Conservation (phyloP, 2,888 invertebrate species). For the Drosophila yooni region DNA sequence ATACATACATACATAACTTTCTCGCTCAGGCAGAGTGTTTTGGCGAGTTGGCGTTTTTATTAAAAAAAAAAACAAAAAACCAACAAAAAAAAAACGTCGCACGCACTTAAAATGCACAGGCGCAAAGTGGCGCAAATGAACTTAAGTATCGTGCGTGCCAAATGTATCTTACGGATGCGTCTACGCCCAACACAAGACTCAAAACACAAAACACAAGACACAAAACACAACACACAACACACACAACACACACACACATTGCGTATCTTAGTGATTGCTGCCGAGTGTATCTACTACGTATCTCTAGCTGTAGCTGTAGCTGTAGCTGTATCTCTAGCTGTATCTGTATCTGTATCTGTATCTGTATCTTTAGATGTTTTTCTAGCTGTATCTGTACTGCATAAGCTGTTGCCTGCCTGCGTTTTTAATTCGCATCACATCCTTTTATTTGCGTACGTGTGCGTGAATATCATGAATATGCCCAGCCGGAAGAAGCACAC, state of each 20-base stretch:
- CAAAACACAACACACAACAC: neutral
- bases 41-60: constrained; percentile 17
- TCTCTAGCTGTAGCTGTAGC: constrained; percentile 14
- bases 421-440: constrained; percentile 79
- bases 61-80: neutral
- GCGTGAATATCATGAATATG: constrained; percentile 44
- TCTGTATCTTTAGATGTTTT: constrained; percentile 19
- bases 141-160: constrained; percentile 74
- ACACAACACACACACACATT: constrained; percentile 11
- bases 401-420: constrained; percentile 38
- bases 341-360: constrained; percentile 28
- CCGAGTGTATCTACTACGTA: constrained; percentile 12
- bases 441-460: constrained; percentile 79
- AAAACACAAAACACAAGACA: neutral
- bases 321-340: constrained; percentile 27
- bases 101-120: constrained; percentile 71
- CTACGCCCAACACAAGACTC: constrained; percentile 24
- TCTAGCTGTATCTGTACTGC: constrained; percentile 29
- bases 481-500: neutral
- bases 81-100: constrained; percentile 24
- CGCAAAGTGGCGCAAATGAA: constrained; percentile 78
- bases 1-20: constrained; percentile 38
- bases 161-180: constrained; percentile 49
- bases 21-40: constrained; percentile 21
- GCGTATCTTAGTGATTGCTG: constrained; percentile 3